Percentiles rank a stretch among this genome's conserved stretches.
phyloP scores from a whole-genome alignment of 1,140 invertebrate genomes.

The Drosophila azteca region DNA sequence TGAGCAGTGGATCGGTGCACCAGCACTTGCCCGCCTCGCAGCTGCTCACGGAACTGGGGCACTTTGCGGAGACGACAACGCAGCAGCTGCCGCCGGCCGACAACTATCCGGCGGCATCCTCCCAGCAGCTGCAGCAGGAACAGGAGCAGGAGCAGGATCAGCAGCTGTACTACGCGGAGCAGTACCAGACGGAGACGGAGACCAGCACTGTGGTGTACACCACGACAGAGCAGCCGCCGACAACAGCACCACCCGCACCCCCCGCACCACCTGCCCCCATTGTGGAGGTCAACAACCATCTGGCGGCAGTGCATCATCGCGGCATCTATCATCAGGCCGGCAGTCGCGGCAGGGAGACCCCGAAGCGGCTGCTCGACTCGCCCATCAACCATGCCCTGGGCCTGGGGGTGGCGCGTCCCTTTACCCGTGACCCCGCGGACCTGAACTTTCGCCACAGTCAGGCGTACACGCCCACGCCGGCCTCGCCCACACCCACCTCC shows the following conservation, averaged over 20 bases:
- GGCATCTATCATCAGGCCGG: slow-evolving; percentile 1
- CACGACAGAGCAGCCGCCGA: slow-evolving; percentile 30
- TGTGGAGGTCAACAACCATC: slow-evolving; percentile 57
- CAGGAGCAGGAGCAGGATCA: slow-evolving; percentile 50
- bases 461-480: slow-evolving; percentile 53
- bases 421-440: slow-evolving; percentile 75
- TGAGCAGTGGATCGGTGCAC: slow-evolving; percentile 62
- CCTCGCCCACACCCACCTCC: slow-evolving; percentile 73
- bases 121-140: slow-evolving; percentile 58
- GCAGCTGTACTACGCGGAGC: slow-evolving; percentile 40
- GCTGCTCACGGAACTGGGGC: slow-evolving; percentile 72
- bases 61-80: slow-evolving; percentile 47
- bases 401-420: slow-evolving; percentile 46
- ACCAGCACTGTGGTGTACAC: slow-evolving; percentile 50
- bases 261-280: slow-evolving; percentile 14
- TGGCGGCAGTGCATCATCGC: slow-evolving; percentile 18
- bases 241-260: no score
- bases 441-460: slow-evolving; percentile 57
- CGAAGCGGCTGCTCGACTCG: slow-evolving; percentile 74
- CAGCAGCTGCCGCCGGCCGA: slow-evolving; percentile 83
- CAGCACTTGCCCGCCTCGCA: slow-evolving; percentile 76
- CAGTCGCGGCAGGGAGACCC: slow-evolving; percentile 64
- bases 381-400: slow-evolving; percentile 65
- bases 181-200: slow-evolving; percentile 27
- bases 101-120: slow-evolving; percentile 73